Evolutionary conservation across 2,888 invertebrate genomes (phyloP).

Genomic region (Sicus ferrugineus): DNA sequence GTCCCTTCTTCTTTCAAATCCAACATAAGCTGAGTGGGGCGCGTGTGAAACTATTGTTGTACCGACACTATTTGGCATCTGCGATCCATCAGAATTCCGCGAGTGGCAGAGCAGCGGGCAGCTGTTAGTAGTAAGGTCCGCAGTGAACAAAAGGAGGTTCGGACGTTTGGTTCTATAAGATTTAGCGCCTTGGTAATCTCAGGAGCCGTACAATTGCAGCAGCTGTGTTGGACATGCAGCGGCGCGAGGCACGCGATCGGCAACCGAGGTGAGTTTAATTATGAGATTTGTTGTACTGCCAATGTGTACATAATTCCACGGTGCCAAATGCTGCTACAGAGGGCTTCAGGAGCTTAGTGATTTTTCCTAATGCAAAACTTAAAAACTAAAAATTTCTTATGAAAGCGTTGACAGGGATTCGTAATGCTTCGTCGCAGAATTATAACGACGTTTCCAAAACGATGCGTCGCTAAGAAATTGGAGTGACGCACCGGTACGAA

Average conservation of each 20-base stretch:
- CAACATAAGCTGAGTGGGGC: slow-evolving; percentile 7
- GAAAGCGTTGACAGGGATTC: no score
- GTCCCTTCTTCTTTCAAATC: slow-evolving; percentile 13
- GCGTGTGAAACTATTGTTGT: slow-evolving; percentile 12
- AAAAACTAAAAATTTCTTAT: no score
- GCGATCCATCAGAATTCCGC: not conserved
- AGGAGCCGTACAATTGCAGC: slow-evolving; percentile 27
- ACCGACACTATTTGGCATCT: slow-evolving; percentile 15
- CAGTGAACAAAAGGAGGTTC: slow-evolving; percentile 1
- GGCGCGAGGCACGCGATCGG: slow-evolving; percentile 27
- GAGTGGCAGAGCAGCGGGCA: not conserved
- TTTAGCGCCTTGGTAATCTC: not conserved
- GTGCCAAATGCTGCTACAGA: no score
- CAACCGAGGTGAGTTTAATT: slow-evolving; percentile 31
- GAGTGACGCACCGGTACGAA: no score
- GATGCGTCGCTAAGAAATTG: no score
- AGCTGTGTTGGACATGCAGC: slow-evolving; percentile 36
- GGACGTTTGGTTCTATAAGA: not conserved
- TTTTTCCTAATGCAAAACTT: no score
- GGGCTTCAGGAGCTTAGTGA: no score
- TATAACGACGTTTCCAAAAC: no score
- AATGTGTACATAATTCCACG: no score
- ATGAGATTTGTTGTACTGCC: no score
- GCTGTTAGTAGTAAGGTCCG: not conserved
- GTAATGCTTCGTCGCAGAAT: no score